Percentiles rank a stretch among this genome's conserved stretches.
phyloP scores from a whole-genome alignment of 1,140 invertebrate genomes.

The Holcopasites calliopsidis region DNA sequence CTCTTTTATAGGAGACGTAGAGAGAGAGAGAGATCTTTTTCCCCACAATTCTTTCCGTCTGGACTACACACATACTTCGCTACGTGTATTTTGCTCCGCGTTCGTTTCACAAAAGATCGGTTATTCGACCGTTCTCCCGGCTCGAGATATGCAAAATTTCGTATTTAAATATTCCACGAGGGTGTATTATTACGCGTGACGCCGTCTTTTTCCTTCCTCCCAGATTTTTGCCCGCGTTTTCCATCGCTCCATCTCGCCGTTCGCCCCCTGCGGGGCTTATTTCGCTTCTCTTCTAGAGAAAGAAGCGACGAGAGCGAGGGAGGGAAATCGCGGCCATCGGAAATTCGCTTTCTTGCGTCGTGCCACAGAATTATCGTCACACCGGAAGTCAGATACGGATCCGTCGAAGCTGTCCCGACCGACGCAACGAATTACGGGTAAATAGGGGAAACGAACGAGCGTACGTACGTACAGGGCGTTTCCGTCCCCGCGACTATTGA shows the following conservation, averaged over 20 bases:
- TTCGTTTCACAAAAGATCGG: constrained; percentile 1
- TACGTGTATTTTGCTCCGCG: background rate
- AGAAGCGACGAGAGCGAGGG: no score
- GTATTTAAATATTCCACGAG: background rate
- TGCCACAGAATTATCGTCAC: constrained; percentile 58
- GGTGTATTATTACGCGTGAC: background rate
- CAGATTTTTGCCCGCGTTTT: background rate
- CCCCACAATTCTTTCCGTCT: background rate
- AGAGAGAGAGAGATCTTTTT: background rate
- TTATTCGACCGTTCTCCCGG: background rate
- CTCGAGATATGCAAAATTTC: background rate
- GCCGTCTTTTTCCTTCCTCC: background rate
- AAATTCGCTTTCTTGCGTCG: background rate
- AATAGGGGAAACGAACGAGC: constrained; percentile 44
- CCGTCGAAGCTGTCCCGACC: constrained; percentile 36
- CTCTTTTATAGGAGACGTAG: constrained; percentile 19
- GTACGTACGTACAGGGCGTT: constrained; percentile 45
- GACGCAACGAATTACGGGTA: constrained; percentile 45
- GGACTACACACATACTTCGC: background rate
- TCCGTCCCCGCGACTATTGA: constrained; percentile 59
- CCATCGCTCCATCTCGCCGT: background rate
- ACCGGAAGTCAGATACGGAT: constrained; percentile 59
- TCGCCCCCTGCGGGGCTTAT: background rate
- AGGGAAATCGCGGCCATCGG: background rate
- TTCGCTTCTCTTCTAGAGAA: background rate